Conservation (phyloP, 64 coral and sea anemone genomes). For the Montipora efflorescens region DNA sequence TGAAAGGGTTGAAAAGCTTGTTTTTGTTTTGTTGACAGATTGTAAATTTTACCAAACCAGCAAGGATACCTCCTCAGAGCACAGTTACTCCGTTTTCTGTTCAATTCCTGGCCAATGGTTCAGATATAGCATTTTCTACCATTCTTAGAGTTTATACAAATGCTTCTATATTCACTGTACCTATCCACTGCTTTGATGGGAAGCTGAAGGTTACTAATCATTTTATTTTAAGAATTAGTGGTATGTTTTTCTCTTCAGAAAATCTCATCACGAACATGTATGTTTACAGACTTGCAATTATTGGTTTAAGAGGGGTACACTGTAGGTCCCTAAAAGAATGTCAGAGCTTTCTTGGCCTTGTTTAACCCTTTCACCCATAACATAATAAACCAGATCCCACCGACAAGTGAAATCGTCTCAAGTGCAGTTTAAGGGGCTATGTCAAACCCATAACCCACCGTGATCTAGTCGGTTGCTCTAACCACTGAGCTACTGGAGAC, state of each 20-base stretch:
- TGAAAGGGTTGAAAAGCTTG: neutral
- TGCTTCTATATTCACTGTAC: constrained; percentile 99
- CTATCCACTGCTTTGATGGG: constrained; percentile 97
- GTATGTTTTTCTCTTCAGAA: neutral
- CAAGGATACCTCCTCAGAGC: constrained; percentile 81
- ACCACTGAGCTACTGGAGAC: no score
- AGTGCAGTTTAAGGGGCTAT: no score
- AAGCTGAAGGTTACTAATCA: constrained; percentile 82
- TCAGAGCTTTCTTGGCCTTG: no score
- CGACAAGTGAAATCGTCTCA: no score
- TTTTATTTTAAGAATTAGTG: neutral
- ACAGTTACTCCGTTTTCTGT: constrained; percentile 86
- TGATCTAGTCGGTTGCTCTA: no score
- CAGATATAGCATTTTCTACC: constrained; percentile 82
- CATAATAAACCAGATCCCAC: no score
- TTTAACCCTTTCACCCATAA: no score
- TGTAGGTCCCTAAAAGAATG: no score
- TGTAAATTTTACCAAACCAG: constrained; percentile 97
- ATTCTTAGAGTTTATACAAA: constrained; percentile 98
- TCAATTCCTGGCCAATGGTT: constrained; percentile 88
- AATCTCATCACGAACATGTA: no score
- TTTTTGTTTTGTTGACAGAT: constrained; percentile 56
- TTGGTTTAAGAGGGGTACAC: no score
- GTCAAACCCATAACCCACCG: no score
- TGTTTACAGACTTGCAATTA: no score